phyloP scores from a whole-genome alignment of 2,797 vertebrate genomes.

The Leucoraja ocellata region DNA sequence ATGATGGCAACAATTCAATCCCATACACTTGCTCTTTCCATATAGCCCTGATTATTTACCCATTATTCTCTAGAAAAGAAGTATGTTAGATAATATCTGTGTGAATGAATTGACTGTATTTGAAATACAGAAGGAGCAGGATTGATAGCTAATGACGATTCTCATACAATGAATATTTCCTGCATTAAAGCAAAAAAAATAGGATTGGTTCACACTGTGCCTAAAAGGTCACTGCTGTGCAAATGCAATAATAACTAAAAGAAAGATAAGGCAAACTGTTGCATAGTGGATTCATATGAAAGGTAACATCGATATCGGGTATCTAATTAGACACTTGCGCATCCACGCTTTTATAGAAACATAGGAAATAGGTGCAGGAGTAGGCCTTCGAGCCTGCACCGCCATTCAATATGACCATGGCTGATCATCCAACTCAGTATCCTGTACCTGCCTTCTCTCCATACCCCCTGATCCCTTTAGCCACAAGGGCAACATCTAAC shows the following conservation, averaged over 20 bases:
- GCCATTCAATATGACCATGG: too few relatives aligned
- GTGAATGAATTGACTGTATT: not conserved
- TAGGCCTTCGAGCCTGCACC: too few relatives aligned
- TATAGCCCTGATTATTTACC: too few relatives aligned
- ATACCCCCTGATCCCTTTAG: too few relatives aligned
- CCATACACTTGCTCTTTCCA: too few relatives aligned
- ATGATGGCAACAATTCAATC: too few relatives aligned
- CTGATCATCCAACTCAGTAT: too few relatives aligned
- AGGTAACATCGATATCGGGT: not conserved
- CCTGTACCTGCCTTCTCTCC: too few relatives aligned
- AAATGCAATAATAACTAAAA: not conserved
- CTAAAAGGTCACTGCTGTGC: not conserved
- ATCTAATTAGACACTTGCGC: not conserved
- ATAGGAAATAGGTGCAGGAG: too few relatives aligned
- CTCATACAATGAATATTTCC: not conserved
- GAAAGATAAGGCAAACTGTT: not conserved
- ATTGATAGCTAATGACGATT: not conserved
- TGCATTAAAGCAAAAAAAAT: not conserved
- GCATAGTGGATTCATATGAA: not conserved
- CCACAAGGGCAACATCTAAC: too few relatives aligned
- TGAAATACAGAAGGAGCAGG: not conserved
- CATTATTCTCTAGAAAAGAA: not conserved
- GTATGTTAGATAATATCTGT: not conserved
- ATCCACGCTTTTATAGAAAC: not conserved
- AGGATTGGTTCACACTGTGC: not conserved